Percentiles rank a stretch among this genome's conserved stretches.
Evolutionary conservation across 30 jellyfish, hydroid and myxozoan species (phyloP).

Genomic region (Catostylus mosaicus): DNA sequence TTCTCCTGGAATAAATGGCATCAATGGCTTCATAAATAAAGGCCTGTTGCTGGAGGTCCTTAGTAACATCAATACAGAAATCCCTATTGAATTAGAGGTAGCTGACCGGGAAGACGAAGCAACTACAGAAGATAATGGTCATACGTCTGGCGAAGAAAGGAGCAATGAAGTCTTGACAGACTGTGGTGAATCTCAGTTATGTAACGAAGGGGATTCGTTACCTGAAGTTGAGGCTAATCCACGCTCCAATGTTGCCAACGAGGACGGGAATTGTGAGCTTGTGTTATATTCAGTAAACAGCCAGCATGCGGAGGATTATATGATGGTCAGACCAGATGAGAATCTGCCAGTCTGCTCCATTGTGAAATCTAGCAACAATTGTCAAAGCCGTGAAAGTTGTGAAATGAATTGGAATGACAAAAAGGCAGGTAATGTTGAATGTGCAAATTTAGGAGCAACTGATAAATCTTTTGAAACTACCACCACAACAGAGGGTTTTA

Average conservation of each 20-base stretch:
- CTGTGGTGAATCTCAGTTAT: background rate
- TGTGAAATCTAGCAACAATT: background rate
- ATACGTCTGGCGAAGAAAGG: background rate
- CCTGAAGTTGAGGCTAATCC: background rate
- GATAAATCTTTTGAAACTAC: background rate
- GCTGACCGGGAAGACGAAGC: background rate
- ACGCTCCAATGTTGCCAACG: background rate
- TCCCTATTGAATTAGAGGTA: constrained; percentile 12
- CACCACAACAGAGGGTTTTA: background rate
- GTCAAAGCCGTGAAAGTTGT: background rate
- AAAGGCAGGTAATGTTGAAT: background rate
- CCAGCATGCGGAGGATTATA: background rate
- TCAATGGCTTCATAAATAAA: constrained; percentile 10
- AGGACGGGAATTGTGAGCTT: background rate
- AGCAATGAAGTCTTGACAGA: too few relatives aligned
- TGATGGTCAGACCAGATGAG: constrained; percentile 1
- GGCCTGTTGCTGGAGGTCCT: constrained; percentile 2
- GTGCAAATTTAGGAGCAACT: background rate
- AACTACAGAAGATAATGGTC: background rate
- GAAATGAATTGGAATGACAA: background rate
- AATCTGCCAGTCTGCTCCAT: constrained; percentile 13
- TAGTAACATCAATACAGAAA: constrained; percentile 17
- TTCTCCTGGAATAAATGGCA: constrained; percentile 8
- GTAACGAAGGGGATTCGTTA: too few relatives aligned
- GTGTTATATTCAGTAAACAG: background rate